Conservation (phyloP, 2,797 vertebrate species). For the Fringilla coelebs region DNA sequence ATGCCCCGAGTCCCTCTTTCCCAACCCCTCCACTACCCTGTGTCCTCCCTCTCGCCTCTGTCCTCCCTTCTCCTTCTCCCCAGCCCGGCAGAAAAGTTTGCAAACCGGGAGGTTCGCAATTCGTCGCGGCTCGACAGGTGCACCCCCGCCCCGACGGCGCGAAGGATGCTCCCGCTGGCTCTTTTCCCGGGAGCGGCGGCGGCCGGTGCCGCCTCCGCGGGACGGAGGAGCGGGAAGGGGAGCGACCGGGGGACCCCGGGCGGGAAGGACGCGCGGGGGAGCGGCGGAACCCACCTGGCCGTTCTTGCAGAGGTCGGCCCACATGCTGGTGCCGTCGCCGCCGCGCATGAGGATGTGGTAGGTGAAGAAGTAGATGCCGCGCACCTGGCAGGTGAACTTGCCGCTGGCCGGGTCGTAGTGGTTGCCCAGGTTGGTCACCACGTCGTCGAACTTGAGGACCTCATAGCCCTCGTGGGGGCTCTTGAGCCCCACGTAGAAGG, state of each 20-base stretch:
- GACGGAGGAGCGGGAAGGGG: not conserved
- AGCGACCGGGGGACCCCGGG: too few relatives aligned
- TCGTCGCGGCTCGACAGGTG: not conserved
- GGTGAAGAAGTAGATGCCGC: slow-evolving; percentile 95
- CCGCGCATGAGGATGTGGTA: slow-evolving; percentile 95
- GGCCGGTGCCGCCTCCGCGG: too few relatives aligned
- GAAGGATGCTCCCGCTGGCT: not conserved
- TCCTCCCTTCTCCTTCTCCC: not conserved
- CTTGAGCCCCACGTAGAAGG: slow-evolving; percentile 94
- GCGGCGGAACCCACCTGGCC: slow-evolving; percentile 82
- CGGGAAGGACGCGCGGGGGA: too few relatives aligned
- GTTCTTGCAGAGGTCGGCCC: slow-evolving; percentile 97
- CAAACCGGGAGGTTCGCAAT: not conserved
- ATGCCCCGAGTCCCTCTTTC: not conserved
- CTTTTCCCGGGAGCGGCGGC: not conserved
- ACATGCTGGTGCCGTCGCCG: slow-evolving; percentile 97
- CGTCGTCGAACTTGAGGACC: slow-evolving; percentile 94
- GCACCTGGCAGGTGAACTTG: slow-evolving; percentile 94
- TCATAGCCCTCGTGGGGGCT: slow-evolving; percentile 95
- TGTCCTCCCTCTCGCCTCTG: not conserved
- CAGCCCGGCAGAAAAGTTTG: not conserved
- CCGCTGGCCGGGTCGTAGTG: slow-evolving; percentile 88
- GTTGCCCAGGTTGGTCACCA: slow-evolving; percentile 93
- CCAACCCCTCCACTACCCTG: not conserved
- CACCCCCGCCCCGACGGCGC: not conserved